Evolutionary conservation across 2,888 invertebrate genomes (phyloP).

Genomic region (Perdita meconis): DNA sequence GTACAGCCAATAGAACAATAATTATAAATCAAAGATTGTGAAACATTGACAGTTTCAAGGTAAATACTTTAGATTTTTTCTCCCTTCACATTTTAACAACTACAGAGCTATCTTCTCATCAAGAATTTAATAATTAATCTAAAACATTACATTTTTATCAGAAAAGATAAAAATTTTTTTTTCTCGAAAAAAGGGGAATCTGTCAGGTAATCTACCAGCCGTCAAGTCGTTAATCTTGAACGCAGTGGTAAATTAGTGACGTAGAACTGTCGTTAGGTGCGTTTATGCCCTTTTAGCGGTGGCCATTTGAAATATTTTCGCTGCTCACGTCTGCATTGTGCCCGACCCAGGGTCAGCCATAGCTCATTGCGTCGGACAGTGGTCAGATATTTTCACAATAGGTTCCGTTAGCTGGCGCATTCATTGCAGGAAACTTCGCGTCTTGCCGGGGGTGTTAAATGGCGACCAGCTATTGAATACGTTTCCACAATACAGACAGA

Average conservation of each 20-base stretch:
- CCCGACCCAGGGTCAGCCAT: conserved; percentile 69
- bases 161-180: no score
- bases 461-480: conserved; percentile 79
- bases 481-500: conserved; percentile 79
- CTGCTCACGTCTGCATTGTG: conserved; percentile 56
- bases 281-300: conserved; percentile 70
- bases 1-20: no score
- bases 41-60: no score
- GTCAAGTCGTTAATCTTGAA: conserved; percentile 51
- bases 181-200: no score
- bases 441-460: conserved; percentile 80
- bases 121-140: no score
- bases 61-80: no score
- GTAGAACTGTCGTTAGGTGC: conserved; percentile 66
- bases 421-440: conserved; percentile 81
- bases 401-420: conserved; percentile 78
- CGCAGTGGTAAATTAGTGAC: conserved; percentile 56
- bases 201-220: not conserved
- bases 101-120: no score
- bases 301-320: conserved; percentile 67
- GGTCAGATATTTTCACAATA: conserved; percentile 83
- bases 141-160: no score
- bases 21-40: no score
- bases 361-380: conserved; percentile 81
- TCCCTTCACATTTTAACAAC: no score